A percentile compares a stretch with the other conserved stretches of the same genome.
phyloP scores from a whole-genome alignment of 2,113 vertebrate species.

The Grammomys dolichurus region DNA sequence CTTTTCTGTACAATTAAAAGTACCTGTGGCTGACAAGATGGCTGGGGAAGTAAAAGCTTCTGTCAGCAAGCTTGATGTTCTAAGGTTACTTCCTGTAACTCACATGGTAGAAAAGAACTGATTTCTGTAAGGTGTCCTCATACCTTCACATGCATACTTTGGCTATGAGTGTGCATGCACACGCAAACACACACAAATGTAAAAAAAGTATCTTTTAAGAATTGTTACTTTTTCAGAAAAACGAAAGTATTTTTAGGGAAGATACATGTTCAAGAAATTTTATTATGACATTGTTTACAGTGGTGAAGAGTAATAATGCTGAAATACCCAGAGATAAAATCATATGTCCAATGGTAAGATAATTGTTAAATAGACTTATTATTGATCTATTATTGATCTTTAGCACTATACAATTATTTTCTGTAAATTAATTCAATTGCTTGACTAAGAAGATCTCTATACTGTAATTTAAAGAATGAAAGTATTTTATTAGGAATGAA shows the following conservation, averaged over 20 bases:
- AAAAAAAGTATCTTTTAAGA: not conserved
- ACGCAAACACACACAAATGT: not conserved
- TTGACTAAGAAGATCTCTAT: not conserved
- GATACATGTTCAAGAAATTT: not conserved
- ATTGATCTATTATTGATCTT: not conserved
- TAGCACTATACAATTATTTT: not conserved
- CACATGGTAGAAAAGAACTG: not conserved
- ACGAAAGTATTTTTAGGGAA: not conserved
- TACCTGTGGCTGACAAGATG: not conserved
- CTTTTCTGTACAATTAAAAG: not conserved
- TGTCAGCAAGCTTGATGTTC: not conserved
- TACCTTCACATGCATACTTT: too few species aligned
- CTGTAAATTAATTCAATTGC: not conserved
- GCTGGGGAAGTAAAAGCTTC: not conserved
- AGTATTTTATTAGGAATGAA: not conserved
- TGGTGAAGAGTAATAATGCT: not conserved
- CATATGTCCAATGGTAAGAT: not conserved
- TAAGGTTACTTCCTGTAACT: not conserved
- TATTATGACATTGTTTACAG: not conserved
- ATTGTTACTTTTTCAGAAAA: not conserved
- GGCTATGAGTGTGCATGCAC: not conserved
- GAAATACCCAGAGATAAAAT: slow-evolving; percentile 4
- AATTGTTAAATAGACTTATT: not conserved
- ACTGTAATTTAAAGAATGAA: not conserved
- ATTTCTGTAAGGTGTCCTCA: not conserved